Evolutionary conservation across 1,140 invertebrate species (phyloP).

Genomic region (Sarcophaga bullata): DNA sequence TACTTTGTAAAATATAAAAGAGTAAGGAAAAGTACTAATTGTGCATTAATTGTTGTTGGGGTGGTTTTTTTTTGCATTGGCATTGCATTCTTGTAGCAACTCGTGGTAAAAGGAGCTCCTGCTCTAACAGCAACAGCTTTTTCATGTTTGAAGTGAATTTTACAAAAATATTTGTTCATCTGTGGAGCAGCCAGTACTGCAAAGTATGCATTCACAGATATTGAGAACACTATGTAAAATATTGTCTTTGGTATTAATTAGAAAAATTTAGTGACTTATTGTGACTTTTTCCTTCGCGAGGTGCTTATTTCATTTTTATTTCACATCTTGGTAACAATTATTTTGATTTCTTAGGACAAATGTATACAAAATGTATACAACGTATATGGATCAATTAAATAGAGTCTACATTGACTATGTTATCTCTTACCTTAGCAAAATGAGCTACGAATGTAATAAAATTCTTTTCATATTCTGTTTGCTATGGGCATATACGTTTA

Average conservation of each 20-base stretch:
- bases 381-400: no score
- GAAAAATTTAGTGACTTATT: not conserved
- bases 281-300: no score
- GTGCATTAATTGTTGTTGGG: not conserved
- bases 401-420: no score
- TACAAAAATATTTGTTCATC: not conserved
- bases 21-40: not conserved
- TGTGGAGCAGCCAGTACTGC: not conserved
- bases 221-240: not conserved
- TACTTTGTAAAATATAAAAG: not conserved
- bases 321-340: no score
- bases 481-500: not conserved
- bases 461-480: not conserved
- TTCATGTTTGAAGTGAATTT: not conserved
- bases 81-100: not conserved
- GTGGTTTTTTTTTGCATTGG: not conserved
- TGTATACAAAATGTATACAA: no score
- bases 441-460: not conserved
- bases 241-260: not conserved
- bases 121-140: not conserved
- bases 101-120: not conserved
- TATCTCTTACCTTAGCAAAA: no score
- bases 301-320: no score
- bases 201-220: not conserved
- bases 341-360: no score